Evolutionary conservation across 2,113 vertebrate species (phyloP).

Genomic region (Indri indri): DNA sequence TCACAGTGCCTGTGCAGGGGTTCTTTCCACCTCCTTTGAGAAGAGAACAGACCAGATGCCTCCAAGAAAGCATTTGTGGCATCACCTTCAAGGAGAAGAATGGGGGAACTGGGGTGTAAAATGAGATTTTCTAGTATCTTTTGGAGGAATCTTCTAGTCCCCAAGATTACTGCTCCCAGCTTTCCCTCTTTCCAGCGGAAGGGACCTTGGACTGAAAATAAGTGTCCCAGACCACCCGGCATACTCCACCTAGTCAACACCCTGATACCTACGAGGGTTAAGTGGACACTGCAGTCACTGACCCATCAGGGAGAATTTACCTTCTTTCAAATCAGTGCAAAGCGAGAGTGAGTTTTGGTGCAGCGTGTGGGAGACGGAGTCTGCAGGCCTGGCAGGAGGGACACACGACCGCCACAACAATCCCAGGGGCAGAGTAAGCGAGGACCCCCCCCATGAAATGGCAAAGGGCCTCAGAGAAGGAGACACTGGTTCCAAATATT

Average conservation of each 20-base stretch:
- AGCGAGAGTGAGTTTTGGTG: not conserved
- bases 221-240: not conserved
- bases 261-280: not conserved
- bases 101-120: not conserved
- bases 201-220: not conserved
- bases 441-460: not conserved
- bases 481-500: too few relatives aligned
- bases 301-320: not conserved
- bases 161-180: not conserved
- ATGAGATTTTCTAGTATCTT: not conserved
- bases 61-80: not conserved
- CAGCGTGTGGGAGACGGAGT: fast-evolving
- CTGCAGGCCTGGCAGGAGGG: fast-evolving
- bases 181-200: not conserved
- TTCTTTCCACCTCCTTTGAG: not conserved
- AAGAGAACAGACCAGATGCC: not conserved
- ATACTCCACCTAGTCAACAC: not conserved
- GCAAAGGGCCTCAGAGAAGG: not conserved
- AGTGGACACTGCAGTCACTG: not conserved
- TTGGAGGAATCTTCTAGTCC: not conserved
- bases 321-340: not conserved
- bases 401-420: too few relatives aligned
- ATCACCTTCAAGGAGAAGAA: not conserved
- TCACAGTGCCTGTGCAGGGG: too few relatives aligned
- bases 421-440: not conserved